These are phyloP conservation scores for Halcyon chelicuti DNA, from an alignment of 2,797 vertebrate species.

Conservation along the genomic window DNA sequence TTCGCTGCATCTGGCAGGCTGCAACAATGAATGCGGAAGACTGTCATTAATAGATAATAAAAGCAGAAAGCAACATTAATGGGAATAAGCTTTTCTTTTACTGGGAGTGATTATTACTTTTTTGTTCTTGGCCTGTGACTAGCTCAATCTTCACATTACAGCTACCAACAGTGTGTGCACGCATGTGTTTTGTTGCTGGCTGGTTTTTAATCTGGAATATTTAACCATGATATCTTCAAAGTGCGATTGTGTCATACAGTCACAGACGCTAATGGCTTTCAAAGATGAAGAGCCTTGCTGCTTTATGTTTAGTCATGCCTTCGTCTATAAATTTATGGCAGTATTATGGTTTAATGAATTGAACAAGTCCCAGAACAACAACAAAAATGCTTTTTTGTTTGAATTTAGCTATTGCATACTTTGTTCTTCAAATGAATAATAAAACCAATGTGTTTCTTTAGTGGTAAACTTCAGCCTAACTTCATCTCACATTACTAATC, in stretches of 20 bases:
- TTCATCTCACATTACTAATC: conserved; percentile 48
- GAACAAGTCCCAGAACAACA: conserved; percentile 68
- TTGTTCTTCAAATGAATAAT: conserved; percentile 66
- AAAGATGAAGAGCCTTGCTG: conserved; percentile 63
- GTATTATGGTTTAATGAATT: conserved; percentile 59
- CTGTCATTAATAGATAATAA: conserved; percentile 61
- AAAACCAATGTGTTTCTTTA: conserved; percentile 48
- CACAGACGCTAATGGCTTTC: conserved; percentile 47
- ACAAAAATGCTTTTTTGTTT: conserved; percentile 63
- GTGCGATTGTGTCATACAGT: conserved; percentile 34
- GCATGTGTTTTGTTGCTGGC: conserved; percentile 42
- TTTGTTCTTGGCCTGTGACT: conserved; percentile 15
- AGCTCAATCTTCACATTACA: not conserved
- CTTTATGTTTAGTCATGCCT: conserved; percentile 62
- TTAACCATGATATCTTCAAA: conserved; percentile 64
- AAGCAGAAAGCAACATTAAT: conserved; percentile 52
- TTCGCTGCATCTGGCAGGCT: conserved; percentile 39
- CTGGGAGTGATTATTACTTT: conserved; percentile 19
- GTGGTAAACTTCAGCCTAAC: conserved; percentile 53
- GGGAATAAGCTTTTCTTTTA: conserved; percentile 48
- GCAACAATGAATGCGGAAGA: conserved; percentile 26
- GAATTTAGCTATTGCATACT: conserved; percentile 35
- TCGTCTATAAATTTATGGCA: conserved; percentile 51
- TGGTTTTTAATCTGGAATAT: conserved; percentile 55
- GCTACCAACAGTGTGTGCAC: not conserved